A percentile compares a stretch with the other conserved stretches of the same genome.
These are phyloP conservation scores for Aphyosemion australe DNA, from an alignment of 2,113 vertebrate species.

Conservation along the genomic window DNA sequence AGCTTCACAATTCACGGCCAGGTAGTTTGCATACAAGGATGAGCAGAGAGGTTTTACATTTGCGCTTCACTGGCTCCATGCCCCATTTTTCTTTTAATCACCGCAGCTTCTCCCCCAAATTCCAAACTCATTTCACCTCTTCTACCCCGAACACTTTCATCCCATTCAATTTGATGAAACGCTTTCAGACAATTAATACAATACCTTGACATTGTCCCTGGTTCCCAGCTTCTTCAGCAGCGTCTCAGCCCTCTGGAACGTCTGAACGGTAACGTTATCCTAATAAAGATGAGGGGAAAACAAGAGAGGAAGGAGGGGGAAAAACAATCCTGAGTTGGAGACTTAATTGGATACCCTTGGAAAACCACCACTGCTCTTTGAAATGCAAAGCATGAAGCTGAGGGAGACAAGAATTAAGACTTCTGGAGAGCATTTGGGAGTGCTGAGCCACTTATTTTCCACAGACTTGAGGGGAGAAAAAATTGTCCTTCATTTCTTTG, in stretches of 20 bases:
- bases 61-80: background rate
- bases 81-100: slow-evolving; percentile 9
- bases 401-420: slow-evolving; percentile 45
- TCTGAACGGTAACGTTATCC: slow-evolving; percentile 69
- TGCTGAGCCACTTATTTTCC: slow-evolving; percentile 49
- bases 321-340: slow-evolving; percentile 29
- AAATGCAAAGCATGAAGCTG: slow-evolving; percentile 65
- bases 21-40: background rate
- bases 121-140: slow-evolving; percentile 6
- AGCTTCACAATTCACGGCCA: background rate
- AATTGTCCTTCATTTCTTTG: slow-evolving; percentile 30
- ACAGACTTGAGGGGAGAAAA: slow-evolving; percentile 11
- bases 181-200: slow-evolving; percentile 1
- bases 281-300: slow-evolving; percentile 56
- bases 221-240: slow-evolving; percentile 90
- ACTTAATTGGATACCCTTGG: slow-evolving; percentile 74
- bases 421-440: slow-evolving; percentile 32
- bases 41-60: background rate
- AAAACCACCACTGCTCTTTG: slow-evolving; percentile 62
- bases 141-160: slow-evolving; percentile 10
- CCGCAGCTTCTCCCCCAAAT: slow-evolving; percentile 1
- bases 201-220: slow-evolving; percentile 92
- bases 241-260: slow-evolving; percentile 52
- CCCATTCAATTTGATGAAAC: background rate
- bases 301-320: background rate